Base-by-base conservation (phyloP, 2,797 vertebrate genomes). In the Sylvia borin region DNA sequence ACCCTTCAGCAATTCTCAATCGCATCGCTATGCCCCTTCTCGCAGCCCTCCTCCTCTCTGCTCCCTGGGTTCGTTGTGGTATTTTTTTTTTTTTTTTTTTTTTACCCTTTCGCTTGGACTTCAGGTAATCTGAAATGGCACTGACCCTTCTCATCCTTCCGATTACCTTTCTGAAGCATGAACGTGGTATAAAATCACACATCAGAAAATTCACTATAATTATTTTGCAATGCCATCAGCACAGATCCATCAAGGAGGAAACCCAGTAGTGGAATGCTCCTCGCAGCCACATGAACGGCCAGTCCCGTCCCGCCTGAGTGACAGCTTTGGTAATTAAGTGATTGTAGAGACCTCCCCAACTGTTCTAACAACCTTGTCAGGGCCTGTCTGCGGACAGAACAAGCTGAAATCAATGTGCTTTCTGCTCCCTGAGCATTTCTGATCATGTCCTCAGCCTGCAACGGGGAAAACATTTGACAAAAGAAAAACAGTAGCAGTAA, bases 321-420 rank as follows among this genome's bases (percentile, higher is more conserved):
- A 99, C 99, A 99, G 99, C 98, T 99, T 98, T 98, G 98, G 98
- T 99, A 99, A 99, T 99, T 99, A 99, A 98, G 99, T 98, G 98
- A 98, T 99, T 99, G 99, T 99, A 99, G 98, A 98, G 98, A 98
- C 98, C 98, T 98, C 98, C 98, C 98, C 97, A 97, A 98, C 98
- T 98, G 98, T 98, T 99, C 98, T 98, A 99, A 99, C 99, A 99
- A 99, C 99, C 98, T 99, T 99, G 98, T 99, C 98, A 98, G 98
- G 98, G 98, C 98, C 98, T 98, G 98, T 98, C 98, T 98, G 98
- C 96, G 98, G 98, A 98, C 98, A 97, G 98, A 98, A 98, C 98
- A 98, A 98, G 98, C 98, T 98, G 98, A 98, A 98, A 99, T 99
- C 98, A 98, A 98, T 98, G 98, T 98, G 98, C 98, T 98, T 98